These are phyloP conservation scores for Andrena hattorfiana DNA, from an alignment of 2,888 invertebrate species.

Conservation along the genomic window DNA sequence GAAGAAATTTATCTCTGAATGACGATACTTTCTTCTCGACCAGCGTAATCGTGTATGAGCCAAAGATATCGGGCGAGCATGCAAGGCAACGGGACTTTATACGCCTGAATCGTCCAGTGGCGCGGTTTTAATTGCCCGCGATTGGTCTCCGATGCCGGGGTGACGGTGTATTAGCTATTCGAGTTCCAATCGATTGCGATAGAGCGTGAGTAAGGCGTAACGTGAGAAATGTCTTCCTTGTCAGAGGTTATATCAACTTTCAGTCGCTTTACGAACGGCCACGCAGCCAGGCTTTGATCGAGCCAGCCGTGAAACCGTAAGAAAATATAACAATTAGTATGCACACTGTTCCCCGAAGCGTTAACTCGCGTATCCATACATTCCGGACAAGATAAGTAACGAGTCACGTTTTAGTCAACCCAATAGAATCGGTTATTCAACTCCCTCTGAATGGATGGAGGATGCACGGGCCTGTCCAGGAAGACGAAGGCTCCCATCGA, in stretches of 20 bases:
- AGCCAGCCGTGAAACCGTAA: neutral
- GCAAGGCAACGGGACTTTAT: slow-evolving; percentile 40
- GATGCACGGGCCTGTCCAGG: slow-evolving; percentile 42
- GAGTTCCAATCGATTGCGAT: neutral
- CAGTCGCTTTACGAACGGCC: neutral
- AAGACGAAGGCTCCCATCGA: slow-evolving; percentile 31
- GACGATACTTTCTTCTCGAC: slow-evolving; percentile 58
- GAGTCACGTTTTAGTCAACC: slow-evolving; percentile 35
- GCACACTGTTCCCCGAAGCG: slow-evolving; percentile 8
- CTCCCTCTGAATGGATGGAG: slow-evolving; percentile 29
- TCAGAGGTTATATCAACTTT: neutral
- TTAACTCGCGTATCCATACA: slow-evolving; percentile 7
- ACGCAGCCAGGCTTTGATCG: neutral
- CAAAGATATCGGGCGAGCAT: neutral
- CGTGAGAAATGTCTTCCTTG: slow-evolving; percentile 3
- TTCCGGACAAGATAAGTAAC: slow-evolving; percentile 7
- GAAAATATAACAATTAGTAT: slow-evolving; percentile 22
- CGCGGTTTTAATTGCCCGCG: slow-evolving; percentile 28
- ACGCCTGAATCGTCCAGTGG: slow-evolving; percentile 11
- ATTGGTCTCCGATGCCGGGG: slow-evolving; percentile 5
- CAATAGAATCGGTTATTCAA: slow-evolving; percentile 50
- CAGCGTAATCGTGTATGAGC: slow-evolving; percentile 39
- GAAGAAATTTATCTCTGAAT: slow-evolving; percentile 60
- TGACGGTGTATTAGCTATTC: neutral
- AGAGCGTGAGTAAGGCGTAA: neutral